Conservation (phyloP, 1,140 invertebrate genomes). For the Drosophila busckii region DNA sequence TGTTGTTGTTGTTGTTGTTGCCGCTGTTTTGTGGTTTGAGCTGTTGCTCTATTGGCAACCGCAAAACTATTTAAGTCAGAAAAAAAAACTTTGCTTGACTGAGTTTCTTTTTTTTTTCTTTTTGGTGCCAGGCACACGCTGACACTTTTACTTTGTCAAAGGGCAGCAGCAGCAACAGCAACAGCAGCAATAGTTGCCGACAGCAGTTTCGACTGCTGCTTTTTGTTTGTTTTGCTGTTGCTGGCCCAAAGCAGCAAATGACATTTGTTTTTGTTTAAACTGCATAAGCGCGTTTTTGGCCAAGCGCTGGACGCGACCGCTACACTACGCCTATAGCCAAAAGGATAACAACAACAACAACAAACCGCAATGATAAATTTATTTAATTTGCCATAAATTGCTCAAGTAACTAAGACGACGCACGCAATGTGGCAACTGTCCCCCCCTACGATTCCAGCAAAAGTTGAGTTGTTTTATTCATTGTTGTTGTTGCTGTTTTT, state of each 20-base stretch:
- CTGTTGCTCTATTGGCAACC: constrained; percentile 27
- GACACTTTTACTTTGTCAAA: constrained; percentile 70
- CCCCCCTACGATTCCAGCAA: constrained; percentile 13
- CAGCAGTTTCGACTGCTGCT: too few species aligned
- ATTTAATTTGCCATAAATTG: constrained; percentile 77
- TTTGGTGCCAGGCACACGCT: constrained; percentile 68
- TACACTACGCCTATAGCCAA: not conserved
- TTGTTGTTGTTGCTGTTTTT: too few species aligned
- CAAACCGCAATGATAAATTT: constrained; percentile 67
- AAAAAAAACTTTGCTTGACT: constrained; percentile 34
- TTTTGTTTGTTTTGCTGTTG: constrained; percentile 7
- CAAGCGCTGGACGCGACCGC: not conserved
- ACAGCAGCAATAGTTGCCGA: constrained; percentile 11
- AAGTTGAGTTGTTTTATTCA: too few species aligned
- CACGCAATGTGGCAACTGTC: constrained; percentile 57
- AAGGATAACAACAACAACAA: not conserved
- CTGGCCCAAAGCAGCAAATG: constrained; percentile 34
- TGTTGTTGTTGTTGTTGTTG: constrained; percentile 21
- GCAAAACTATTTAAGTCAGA: constrained; percentile 76
- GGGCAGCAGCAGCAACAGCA: constrained; percentile 16
- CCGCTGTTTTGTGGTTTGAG: not conserved
- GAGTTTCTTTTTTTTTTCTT: constrained; percentile 19
- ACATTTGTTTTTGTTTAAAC: constrained; percentile 15
- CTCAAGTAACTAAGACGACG: constrained; percentile 70
- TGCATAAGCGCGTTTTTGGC: not conserved